These are phyloP conservation scores for Virgularia gustaviana DNA, from an alignment of 92 coral and sea anemone species.

Conservation along the genomic window DNA sequence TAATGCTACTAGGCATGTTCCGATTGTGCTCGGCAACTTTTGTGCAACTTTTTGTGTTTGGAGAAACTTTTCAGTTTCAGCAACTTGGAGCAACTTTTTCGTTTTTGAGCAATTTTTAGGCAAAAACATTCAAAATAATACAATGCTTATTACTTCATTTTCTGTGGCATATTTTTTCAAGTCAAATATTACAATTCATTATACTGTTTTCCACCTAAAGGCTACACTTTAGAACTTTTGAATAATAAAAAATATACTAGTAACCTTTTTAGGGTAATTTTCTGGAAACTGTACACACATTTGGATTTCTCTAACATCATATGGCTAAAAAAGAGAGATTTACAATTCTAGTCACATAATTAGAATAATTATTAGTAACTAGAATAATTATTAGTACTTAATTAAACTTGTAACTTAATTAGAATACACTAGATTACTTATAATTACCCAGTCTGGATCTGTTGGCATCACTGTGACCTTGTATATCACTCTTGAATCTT, in stretches of 20 bases:
- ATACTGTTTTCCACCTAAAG: constrained; percentile 54
- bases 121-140: no score
- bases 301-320: constrained; percentile 57
- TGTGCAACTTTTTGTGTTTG: no score
- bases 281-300: constrained; percentile 62
- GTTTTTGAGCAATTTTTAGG: no score
- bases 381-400: neutral
- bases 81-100: no score
- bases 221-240: no score
- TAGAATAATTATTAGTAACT: neutral
- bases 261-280: constrained; percentile 76
- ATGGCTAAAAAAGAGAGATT: constrained; percentile 58
- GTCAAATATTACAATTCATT: neutral
- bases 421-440: no score
- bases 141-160: no score
- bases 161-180: no score
- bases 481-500: constrained; percentile 42
- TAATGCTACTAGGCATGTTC: neutral
- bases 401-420: neutral
- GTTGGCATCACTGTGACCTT: constrained; percentile 64
- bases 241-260: no score
- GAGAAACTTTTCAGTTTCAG: no score
- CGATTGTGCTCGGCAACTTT: no score
- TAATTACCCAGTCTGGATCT: constrained; percentile 96
- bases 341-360: neutral